Conservation (phyloP, 2,888 invertebrate species). For the Mystacides longicornis region DNA sequence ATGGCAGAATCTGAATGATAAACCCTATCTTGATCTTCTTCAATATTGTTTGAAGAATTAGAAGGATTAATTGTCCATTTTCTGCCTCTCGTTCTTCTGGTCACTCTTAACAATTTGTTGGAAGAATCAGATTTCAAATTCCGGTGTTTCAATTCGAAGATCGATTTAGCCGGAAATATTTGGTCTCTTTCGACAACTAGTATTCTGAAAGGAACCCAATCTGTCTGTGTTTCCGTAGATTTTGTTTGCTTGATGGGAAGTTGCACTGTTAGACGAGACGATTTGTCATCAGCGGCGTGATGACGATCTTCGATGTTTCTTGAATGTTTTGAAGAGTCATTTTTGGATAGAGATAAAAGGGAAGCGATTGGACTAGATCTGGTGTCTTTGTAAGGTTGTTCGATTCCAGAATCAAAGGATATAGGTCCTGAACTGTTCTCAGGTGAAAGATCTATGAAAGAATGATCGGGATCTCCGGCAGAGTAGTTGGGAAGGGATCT, state of each 20-base stretch:
- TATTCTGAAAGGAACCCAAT: constrained; percentile 19
- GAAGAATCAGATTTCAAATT: constrained; percentile 7
- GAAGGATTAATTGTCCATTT: constrained; percentile 21
- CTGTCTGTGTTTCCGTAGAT: constrained; percentile 24
- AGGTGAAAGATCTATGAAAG: constrained; percentile 22
- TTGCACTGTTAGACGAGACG: constrained; percentile 4
- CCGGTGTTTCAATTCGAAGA: constrained; percentile 14
- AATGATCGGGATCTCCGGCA: constrained; percentile 14
- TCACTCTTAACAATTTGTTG: constrained; percentile 11
- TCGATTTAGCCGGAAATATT: constrained; percentile 16
- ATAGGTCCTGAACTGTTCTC: constrained; percentile 26
- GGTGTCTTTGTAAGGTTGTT: constrained; percentile 25
- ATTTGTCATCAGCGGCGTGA: constrained; percentile 7
- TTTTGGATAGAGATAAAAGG: constrained; percentile 14
- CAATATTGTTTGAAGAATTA: constrained; percentile 21
- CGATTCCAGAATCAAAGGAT: constrained; percentile 27
- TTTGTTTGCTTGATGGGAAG: constrained; percentile 18
- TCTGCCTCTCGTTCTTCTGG: constrained; percentile 13
- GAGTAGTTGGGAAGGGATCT: constrained; percentile 24
- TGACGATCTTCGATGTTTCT: constrained; percentile 10
- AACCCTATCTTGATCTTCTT: constrained; percentile 25
- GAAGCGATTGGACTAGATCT: constrained; percentile 25
- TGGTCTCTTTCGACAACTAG: constrained; percentile 21
- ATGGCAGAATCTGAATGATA: constrained; percentile 25
- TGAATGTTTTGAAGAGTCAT: constrained; percentile 13